These are phyloP conservation scores for Anas platyrhynchos DNA, from an alignment of 2,113 vertebrate genomes.

Conservation along the genomic window DNA sequence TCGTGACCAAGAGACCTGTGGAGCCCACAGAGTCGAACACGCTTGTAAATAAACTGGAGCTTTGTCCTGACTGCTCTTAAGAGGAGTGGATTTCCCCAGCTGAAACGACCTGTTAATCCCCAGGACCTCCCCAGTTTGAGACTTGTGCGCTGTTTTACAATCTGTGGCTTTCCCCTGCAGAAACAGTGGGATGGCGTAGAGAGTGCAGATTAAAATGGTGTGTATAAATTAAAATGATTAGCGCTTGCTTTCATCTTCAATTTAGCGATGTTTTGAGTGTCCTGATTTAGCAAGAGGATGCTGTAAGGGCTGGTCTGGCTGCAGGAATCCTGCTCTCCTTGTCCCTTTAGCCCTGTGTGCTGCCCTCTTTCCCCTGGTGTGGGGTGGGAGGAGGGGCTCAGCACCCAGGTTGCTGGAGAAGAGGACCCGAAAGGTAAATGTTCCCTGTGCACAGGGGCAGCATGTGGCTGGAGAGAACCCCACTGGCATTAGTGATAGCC, in stretches of 20 bases:
- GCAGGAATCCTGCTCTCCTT: fast-evolving
- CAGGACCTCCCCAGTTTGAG: neutral
- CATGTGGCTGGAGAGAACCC: fast-evolving
- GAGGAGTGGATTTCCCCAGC: neutral
- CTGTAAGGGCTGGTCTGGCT: neutral
- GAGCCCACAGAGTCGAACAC: neutral
- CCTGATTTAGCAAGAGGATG: fast-evolving
- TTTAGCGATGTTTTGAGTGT: neutral
- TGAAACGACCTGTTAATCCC: neutral
- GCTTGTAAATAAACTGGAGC: neutral
- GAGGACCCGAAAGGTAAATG: neutral
- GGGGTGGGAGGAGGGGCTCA: neutral
- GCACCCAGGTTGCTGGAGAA: neutral
- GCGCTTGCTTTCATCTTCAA: neutral
- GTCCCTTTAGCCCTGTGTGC: neutral
- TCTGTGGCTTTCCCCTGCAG: neutral
- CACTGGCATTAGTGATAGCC: fast-evolving
- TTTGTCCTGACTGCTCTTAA: neutral
- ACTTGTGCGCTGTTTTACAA: neutral
- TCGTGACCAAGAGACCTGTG: neutral
- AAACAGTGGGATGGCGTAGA: neutral
- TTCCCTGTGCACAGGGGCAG: fast-evolving
- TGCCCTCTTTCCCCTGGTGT: too few relatives aligned
- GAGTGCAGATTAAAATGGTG: neutral
- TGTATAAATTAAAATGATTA: neutral